Evolutionary conservation across 2,888 invertebrate genomes (phyloP), one percentile per base, ranked within the genome.

Genomic region (Synanthedon myopaeformis): DNA sequence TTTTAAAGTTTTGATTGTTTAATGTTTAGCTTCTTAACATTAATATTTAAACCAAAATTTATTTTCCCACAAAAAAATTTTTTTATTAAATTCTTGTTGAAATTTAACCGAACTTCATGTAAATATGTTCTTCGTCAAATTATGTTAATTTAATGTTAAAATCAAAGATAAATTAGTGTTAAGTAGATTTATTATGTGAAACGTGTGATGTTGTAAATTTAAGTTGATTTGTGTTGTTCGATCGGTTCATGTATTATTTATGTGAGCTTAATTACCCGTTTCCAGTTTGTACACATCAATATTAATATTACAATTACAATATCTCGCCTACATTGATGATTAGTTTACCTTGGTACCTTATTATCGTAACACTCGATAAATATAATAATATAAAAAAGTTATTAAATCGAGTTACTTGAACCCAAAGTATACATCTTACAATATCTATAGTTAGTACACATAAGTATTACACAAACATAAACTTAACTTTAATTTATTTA

Each of bases 281-380:
- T 66, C 66, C 59, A 56, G 57, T 60, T 63, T 60, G 58, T 57
- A 57, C 58, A 68, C 69, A 78, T 77, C 74, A 77, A 78, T 78
- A 78, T 77, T 77, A 76, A 79, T 74, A 35, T 70, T 66, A 65
- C 65, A 64, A 76, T 76, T 72, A 76, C 68, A 71, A 74, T 72
- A 74, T 61, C 58, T 61, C 61, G 61, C 59, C 59, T 60, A 59
- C 52, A 58, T 63, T 57, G 56, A 60, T 58, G 62, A 63, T 64
- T 63, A 62, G 60, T 53, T 56, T 50, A 57, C 59, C 62, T 59
- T 54, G 58, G 56, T 57, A 60, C 61, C 58, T 62, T 57, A 68
- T 69, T 65, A 63, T 3, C 0, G 35, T 35, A 35, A 2, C 10
- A 2, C 35, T 35, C 35, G 35, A 35, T 3, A 35, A 35, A 35